Percentiles rank a stretch among this genome's conserved stretches.
These are phyloP conservation scores for human DNA, from an alignment of 2,113 vertebrate species.

Conservation along the genomic window DNA sequence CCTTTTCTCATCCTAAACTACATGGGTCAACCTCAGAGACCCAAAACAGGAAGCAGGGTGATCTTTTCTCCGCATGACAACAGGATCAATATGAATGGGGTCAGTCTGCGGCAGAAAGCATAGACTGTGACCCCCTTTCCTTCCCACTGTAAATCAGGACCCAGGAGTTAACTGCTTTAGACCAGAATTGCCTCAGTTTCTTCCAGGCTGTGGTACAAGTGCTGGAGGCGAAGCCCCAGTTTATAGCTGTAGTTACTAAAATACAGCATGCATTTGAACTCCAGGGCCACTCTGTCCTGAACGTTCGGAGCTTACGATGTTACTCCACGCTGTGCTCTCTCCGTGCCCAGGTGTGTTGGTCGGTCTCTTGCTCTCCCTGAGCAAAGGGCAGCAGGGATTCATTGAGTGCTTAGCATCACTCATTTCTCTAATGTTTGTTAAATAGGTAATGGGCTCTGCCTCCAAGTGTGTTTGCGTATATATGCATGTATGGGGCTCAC, in stretches of 20 bases:
- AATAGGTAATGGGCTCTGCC: neutral
- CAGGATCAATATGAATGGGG: neutral
- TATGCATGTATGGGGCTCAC: neutral
- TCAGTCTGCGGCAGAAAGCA: neutral
- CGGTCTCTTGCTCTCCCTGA: neutral
- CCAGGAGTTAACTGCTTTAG: neutral
- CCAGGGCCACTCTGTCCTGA: neutral
- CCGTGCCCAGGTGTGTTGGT: neutral
- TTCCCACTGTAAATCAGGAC: neutral
- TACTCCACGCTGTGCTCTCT: rapidly evolving
- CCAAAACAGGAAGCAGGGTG: constrained; percentile 14
- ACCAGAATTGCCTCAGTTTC: neutral
- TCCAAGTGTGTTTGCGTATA: neutral
- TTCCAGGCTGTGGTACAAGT: neutral
- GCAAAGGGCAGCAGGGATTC: neutral
- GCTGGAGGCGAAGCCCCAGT: neutral
- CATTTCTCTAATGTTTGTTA: neutral
- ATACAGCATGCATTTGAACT: neutral
- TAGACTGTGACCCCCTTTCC: neutral
- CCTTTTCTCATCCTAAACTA: neutral
- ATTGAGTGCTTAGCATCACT: neutral
- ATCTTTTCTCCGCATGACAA: neutral
- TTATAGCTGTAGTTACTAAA: neutral
- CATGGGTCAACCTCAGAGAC: neutral
- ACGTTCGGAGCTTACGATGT: neutral